A percentile compares a stretch with the other conserved stretches of the same genome.
phyloP scores from a whole-genome alignment of 53 echinoderm and acorn worm genomes.

The Henricia sp. region DNA sequence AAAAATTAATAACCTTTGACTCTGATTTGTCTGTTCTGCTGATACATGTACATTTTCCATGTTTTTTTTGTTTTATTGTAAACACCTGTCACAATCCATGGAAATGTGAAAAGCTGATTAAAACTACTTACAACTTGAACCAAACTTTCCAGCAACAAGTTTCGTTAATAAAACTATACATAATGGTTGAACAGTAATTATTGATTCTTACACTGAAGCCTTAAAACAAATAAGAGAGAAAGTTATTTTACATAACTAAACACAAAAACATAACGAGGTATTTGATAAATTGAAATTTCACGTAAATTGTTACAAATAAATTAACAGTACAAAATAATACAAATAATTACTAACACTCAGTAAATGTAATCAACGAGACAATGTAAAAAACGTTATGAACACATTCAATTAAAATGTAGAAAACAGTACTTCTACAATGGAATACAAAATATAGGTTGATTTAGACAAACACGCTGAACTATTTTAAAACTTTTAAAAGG shows the following conservation, averaged over 20 bases:
- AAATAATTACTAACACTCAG: background rate
- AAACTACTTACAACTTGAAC: too few relatives aligned
- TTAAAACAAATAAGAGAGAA: background rate
- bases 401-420: background rate
- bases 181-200: too few relatives aligned
- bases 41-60: too few relatives aligned
- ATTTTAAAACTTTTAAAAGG: background rate
- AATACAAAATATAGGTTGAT: background rate
- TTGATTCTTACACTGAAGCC: too few relatives aligned
- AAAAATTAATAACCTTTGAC: too few relatives aligned
- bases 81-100: too few relatives aligned
- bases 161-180: too few relatives aligned
- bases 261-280: constrained; percentile 19
- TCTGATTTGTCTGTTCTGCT: too few relatives aligned
- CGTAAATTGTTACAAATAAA: background rate
- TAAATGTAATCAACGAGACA: too few relatives aligned
- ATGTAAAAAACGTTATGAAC: background rate
- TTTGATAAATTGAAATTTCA: background rate
- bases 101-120: too few relatives aligned
- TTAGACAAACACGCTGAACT: background rate
- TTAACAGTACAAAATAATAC: constrained; percentile 8
- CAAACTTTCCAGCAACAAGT: too few relatives aligned
- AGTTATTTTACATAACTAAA: background rate
- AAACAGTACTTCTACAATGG: constrained; percentile 1
- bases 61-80: too few relatives aligned